Percentiles rank a stretch among this genome's conserved stretches.
phyloP scores from a whole-genome alignment of 1,140 invertebrate species.

The Platorchestia sp. region DNA sequence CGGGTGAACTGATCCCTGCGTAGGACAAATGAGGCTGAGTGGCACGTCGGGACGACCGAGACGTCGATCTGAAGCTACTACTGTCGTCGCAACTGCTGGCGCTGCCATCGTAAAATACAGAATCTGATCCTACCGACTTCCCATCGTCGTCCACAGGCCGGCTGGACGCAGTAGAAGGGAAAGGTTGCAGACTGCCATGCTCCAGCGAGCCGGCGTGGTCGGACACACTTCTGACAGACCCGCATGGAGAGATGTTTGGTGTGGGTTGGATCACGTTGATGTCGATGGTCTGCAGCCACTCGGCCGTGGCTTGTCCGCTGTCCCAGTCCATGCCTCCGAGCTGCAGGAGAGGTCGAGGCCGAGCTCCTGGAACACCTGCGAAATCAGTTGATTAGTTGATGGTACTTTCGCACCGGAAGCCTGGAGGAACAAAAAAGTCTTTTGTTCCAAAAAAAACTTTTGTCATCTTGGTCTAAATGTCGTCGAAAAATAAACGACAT shows the following conservation, averaged over 20 bases:
- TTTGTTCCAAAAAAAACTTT: too few species aligned
- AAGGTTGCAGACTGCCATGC: slow-evolving; percentile 57
- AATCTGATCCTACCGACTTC: slow-evolving; percentile 66
- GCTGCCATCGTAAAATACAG: slow-evolving; percentile 66
- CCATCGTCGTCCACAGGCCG: slow-evolving; percentile 63
- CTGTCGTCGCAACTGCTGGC: slow-evolving; percentile 60
- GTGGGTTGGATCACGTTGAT: slow-evolving; percentile 68
- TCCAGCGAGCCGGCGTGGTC: slow-evolving; percentile 58
- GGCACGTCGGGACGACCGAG: slow-evolving; percentile 63
- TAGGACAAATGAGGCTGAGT: slow-evolving; percentile 58
- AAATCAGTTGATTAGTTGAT: neutral
- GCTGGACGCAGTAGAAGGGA: slow-evolving; percentile 55
- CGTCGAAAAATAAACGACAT: too few species aligned
- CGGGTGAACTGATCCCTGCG: neutral
- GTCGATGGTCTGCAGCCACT: slow-evolving; percentile 67
- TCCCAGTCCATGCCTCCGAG: slow-evolving; percentile 67
- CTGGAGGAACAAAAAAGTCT: too few species aligned
- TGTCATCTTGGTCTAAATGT: too few species aligned
- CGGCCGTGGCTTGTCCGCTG: slow-evolving; percentile 65
- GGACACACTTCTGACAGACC: slow-evolving; percentile 65
- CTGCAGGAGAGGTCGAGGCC: slow-evolving; percentile 62
- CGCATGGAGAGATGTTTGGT: slow-evolving; percentile 66
- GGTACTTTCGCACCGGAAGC: neutral
- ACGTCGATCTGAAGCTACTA: slow-evolving; percentile 58
- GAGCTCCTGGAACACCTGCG: slow-evolving; percentile 61